Base-by-base conservation (phyloP, 1,140 invertebrate species). In the Drosophila pectinifera region DNA sequence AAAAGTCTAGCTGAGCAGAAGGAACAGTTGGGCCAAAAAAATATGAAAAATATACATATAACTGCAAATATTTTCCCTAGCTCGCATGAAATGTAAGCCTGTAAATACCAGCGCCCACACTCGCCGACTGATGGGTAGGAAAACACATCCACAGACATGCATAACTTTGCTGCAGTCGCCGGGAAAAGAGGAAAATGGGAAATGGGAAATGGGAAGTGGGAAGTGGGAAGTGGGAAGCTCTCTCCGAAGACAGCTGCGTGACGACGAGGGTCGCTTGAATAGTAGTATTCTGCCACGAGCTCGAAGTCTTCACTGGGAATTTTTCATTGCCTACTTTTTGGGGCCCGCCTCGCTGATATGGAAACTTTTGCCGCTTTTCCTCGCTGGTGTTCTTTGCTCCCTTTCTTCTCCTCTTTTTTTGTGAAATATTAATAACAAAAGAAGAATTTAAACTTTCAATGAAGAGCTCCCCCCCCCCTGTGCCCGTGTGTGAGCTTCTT, bases 371-470 rank as follows among this genome's bases (percentile, higher is more conserved):
- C 4, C 22, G 24, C 13, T 73, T 63, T 54, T 5, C 24, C 4
- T 26, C 18, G 53, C 39, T 36, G 26, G 6, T 20, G n/a, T 49
- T 36, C 31, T 39, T 53, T 31, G 8, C 24, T 16, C 8, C 6
- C n/a, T 53, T 31, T 11, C 24, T 16, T 11, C 6, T 18, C 20
- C 11, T 38, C 10, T 6, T 48, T 74, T 39, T 64, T 72, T 75
- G 49, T 76, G 39, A 79, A 86, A 88, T 86, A 86, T 86, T 88
- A 86, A 86, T 83, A 86, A 82, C 83, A 88, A 89, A 75, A 80
- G 76, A 89, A 89, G 73, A 89, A 88, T 88, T 79, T 83, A 70
- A 88, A 88, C 84, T 89, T 88, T 88, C 75, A 82, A 82, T 86
- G 79, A 83, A 82, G 75, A 69, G 65, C n/a, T 16, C 14, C 10